A percentile compares a stretch with the other conserved stretches of the same genome.
phyloP scores from a whole-genome alignment of 2,797 vertebrate species.

The Florisuga fusca region DNA sequence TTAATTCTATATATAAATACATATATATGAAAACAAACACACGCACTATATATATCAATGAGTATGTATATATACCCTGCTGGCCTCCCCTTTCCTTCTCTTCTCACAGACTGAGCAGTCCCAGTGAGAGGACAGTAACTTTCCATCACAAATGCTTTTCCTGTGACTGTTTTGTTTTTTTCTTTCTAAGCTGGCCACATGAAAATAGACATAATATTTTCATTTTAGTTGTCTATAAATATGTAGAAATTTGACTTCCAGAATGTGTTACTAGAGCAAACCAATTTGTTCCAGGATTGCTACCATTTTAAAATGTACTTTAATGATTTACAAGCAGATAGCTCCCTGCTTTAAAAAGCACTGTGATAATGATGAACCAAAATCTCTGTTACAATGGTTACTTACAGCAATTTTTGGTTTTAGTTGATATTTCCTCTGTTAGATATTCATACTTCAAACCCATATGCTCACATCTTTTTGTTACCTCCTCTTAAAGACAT shows the following conservation, averaged over 20 bases:
- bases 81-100: neutral
- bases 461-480: neutral
- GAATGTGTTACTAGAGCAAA: neutral
- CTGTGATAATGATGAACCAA: neutral
- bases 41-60: neutral
- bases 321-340: neutral
- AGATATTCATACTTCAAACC: neutral
- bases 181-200: constrained; percentile 26
- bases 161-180: neutral
- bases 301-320: neutral
- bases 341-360: neutral
- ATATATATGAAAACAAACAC: neutral
- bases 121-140: constrained; percentile 5
- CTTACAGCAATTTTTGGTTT: neutral
- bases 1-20: neutral
- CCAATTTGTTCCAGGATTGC: neutral
- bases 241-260: constrained; percentile 31
- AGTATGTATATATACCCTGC: neutral
- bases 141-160: constrained; percentile 43
- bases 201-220: constrained; percentile 57
- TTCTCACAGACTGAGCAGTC: neutral
- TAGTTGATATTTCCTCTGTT: neutral
- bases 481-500: neutral
- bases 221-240: constrained; percentile 36
- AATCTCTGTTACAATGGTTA: neutral